Conservation (phyloP, 2,113 vertebrate species). For the Pomatorhinus ruficollis region DNA sequence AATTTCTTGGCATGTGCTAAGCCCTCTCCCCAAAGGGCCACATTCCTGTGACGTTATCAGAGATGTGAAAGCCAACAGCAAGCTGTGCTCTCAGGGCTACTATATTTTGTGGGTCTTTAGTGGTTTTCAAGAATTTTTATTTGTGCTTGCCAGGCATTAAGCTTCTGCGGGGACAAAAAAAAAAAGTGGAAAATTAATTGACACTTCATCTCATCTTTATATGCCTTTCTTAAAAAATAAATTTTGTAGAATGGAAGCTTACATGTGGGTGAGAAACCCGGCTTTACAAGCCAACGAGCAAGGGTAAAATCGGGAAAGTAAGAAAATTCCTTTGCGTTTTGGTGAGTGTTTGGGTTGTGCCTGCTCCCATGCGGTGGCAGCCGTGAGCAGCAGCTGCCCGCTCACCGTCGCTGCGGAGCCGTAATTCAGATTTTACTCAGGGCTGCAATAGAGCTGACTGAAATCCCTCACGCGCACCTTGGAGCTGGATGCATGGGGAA, state of each 20-base stretch:
- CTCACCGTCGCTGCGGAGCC: rapidly evolving
- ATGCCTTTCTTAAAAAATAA: neutral
- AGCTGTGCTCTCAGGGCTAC: rapidly evolving
- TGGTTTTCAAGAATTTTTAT: neutral
- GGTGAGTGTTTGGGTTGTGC: neutral
- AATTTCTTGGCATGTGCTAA: neutral
- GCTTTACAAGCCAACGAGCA: neutral
- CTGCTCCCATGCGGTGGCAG: conserved; percentile 7
- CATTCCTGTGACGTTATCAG: neutral
- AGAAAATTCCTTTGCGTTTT: neutral
- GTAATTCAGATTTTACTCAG: neutral
- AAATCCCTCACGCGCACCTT: no score
- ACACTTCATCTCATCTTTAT: neutral
- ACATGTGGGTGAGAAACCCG: neutral
- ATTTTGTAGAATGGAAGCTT: neutral
- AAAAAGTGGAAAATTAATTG: neutral
- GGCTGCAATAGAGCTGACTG: neutral
- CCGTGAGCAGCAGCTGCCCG: neutral
- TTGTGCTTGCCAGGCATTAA: neutral
- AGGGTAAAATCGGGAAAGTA: neutral
- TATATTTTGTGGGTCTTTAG: neutral
- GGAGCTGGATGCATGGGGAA: neutral
- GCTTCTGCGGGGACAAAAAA: neutral
- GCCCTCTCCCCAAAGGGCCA: neutral
- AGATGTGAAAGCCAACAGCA: neutral